A percentile compares a stretch with the other conserved stretches of the same genome.
Conservation (phyloP, 2,113 vertebrate genomes). For the Hydropotes inermis region DNA sequence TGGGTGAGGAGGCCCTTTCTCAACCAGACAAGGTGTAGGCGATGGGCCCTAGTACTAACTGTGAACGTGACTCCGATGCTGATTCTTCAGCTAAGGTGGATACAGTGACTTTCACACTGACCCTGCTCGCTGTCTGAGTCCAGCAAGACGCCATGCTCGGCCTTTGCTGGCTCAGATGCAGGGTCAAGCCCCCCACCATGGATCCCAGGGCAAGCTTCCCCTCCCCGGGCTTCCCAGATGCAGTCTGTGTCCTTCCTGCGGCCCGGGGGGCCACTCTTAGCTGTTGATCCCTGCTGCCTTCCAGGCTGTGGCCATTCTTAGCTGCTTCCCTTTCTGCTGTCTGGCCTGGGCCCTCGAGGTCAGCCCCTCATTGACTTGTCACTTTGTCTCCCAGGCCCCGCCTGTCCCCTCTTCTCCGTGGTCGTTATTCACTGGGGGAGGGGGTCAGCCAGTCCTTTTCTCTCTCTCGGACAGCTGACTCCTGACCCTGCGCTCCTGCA, state of each 20-base stretch:
- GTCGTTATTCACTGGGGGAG: background rate
- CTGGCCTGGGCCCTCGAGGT: background rate
- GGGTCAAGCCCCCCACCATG: background rate
- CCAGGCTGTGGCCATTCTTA: background rate
- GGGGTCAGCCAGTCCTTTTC: background rate
- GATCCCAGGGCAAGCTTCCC: too few species aligned
- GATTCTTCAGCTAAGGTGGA: background rate
- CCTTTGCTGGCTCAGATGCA: background rate
- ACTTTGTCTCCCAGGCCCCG: background rate
- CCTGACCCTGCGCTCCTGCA: background rate
- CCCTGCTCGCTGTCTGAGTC: background rate
- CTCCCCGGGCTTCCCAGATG: background rate
- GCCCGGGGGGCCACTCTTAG: background rate
- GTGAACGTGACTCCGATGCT: background rate
- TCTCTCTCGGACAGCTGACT: background rate
- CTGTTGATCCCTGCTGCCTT: background rate
- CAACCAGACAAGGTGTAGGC: background rate
- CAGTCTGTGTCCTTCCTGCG: background rate
- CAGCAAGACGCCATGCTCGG: background rate
- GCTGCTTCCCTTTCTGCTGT: background rate
- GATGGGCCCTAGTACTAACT: accelerated
- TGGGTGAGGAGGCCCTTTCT: background rate
- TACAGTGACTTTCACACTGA: background rate
- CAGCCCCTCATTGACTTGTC: slow-evolving; percentile 10
- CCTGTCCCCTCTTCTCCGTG: background rate